These are phyloP conservation scores for Sepiola atlantica DNA, from an alignment of 2,888 invertebrate species.

Conservation along the genomic window DNA sequence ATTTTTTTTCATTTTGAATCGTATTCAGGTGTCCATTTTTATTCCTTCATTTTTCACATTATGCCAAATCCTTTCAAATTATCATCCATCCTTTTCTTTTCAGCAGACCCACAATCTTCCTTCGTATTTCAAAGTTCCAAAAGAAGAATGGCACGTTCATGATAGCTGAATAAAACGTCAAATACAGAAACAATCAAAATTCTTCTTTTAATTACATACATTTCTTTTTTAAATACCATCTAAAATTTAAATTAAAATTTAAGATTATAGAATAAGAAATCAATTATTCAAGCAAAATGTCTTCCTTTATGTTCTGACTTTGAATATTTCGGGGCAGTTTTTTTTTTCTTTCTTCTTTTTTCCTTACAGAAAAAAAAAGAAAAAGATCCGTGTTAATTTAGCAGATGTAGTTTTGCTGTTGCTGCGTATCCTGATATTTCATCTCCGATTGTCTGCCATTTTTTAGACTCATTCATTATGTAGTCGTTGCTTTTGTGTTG, in stretches of 20 bases:
- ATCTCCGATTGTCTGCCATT: not conserved
- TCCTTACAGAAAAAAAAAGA: not conserved
- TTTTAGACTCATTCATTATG: not conserved
- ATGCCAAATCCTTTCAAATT: not conserved
- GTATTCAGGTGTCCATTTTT: not conserved
- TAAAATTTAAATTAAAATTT: not conserved
- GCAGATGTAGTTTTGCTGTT: not conserved
- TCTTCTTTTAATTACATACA: not conserved
- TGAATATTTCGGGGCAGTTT: no score
- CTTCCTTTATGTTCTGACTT: not conserved
- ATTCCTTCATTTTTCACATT: not conserved
- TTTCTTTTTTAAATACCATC: not conserved
- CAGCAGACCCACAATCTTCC: not conserved
- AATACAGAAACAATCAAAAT: not conserved
- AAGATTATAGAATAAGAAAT: not conserved
- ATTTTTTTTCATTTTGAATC: not conserved
- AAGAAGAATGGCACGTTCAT: not conserved
- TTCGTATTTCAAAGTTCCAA: not conserved
- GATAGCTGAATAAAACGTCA: not conserved
- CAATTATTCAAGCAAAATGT: not conserved
- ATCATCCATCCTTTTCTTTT: not conserved
- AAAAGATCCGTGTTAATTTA: not conserved
- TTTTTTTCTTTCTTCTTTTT: not conserved
- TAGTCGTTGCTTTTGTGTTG: constrained; percentile 4
- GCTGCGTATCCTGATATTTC: not conserved